phyloP scores from a whole-genome alignment of 2,888 invertebrate species.

The Oscheius sp. region DNA sequence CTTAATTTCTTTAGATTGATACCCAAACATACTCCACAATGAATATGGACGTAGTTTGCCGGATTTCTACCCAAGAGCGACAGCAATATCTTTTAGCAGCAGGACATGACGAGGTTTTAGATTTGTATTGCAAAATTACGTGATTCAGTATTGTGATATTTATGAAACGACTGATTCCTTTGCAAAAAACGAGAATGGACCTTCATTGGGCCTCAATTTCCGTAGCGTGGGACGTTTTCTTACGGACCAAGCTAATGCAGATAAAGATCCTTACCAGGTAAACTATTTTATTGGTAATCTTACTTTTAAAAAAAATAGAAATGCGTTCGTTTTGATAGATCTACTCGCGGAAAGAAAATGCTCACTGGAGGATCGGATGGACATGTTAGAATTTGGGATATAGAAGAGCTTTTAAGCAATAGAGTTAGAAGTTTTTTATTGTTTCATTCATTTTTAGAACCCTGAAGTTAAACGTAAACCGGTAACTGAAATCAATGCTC shows the following conservation, averaged over 20 bases:
- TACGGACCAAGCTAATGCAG: slow-evolving; percentile 24
- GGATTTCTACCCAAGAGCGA: slow-evolving; percentile 26
- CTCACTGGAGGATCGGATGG: slow-evolving; percentile 66
- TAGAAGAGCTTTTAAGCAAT: slow-evolving; percentile 32
- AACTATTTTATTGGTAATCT: neutral
- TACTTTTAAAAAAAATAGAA: slow-evolving; percentile 39
- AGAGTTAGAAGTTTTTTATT: slow-evolving; percentile 31
- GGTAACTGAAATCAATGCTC: slow-evolving; percentile 40
- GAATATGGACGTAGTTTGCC: slow-evolving; percentile 65
- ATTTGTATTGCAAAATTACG: no score
- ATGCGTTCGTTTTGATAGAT: slow-evolving; percentile 60
- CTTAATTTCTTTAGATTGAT: slow-evolving; percentile 44
- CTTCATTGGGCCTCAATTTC: slow-evolving; percentile 35
- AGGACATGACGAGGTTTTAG: slow-evolving; percentile 64
- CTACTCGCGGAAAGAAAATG: slow-evolving; percentile 43
- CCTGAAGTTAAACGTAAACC: slow-evolving; percentile 39
- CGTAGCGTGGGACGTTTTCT: slow-evolving; percentile 32
- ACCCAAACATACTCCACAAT: slow-evolving; percentile 62
- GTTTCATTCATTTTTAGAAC: slow-evolving; percentile 20
- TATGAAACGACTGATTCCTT: slow-evolving; percentile 58
- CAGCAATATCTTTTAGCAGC: slow-evolving; percentile 62
- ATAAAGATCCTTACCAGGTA: slow-evolving; percentile 41
- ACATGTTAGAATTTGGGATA: slow-evolving; percentile 61
- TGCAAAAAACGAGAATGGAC: slow-evolving; percentile 30
- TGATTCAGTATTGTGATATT: slow-evolving; percentile 54